Evolutionary conservation across 37 sponge, comb jelly and placozoan species (phyloP).

Genomic region (Theonella swinhoei): DNA sequence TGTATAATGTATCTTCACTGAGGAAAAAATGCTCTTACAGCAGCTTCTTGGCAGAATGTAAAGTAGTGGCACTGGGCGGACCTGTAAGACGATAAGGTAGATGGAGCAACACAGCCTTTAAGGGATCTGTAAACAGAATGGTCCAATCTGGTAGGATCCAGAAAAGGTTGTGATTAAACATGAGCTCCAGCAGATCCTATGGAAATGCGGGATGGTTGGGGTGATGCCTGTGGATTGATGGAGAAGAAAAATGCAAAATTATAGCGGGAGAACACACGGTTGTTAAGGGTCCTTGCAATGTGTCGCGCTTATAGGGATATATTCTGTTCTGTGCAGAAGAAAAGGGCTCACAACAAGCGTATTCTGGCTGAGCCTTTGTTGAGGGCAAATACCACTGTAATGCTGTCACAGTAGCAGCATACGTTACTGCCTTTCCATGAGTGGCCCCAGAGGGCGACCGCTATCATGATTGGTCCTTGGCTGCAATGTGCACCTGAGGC

Average conservation of each 20-base stretch:
- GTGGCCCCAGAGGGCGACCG: background rate
- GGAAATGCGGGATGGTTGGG: background rate
- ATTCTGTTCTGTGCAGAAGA: background rate
- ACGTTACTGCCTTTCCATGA: background rate
- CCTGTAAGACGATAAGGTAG: conserved; percentile 24
- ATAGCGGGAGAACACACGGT: conserved; percentile 29
- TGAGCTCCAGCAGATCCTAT: background rate
- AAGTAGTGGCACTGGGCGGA: conserved; percentile 11
- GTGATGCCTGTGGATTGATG: background rate
- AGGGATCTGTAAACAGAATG: background rate
- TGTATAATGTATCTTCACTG: too few relatives aligned
- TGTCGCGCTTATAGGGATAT: background rate
- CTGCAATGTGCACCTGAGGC: too few relatives aligned
- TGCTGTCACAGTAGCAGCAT: background rate
- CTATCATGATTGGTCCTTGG: background rate
- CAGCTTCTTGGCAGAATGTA: conserved; percentile 13
- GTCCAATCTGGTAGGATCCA: conserved; percentile 39
- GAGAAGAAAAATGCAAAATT: background rate
- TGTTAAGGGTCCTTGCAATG: background rate
- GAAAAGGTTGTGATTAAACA: conserved; percentile 20
- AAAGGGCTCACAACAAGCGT: background rate
- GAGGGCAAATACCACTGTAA: background rate
- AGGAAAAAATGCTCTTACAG: background rate
- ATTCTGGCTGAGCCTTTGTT: background rate
- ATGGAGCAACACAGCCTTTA: conserved; percentile 7